Evolutionary conservation across 2,113 vertebrate genomes (phyloP).

Genomic region (Eira barbara): DNA sequence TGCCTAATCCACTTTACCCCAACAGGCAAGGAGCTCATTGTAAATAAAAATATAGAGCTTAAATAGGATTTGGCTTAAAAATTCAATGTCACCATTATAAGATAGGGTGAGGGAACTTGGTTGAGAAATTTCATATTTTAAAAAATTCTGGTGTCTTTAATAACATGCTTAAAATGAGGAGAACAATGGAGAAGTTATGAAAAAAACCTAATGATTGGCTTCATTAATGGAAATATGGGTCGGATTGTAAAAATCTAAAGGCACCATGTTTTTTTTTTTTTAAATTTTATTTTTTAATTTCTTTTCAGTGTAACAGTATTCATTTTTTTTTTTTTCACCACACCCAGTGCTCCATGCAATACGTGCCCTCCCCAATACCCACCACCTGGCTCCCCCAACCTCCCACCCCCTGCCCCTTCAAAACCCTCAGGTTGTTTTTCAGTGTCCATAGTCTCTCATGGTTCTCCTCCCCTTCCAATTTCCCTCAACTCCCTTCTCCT

Average conservation of each 20-base stretch:
- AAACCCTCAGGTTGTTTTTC: too few species aligned
- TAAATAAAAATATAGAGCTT: neutral
- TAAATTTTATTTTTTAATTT: too few species aligned
- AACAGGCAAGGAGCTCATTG: neutral
- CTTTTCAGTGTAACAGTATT: too few species aligned
- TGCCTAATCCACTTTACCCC: neutral
- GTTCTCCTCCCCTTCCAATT: too few species aligned
- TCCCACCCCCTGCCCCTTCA: too few species aligned
- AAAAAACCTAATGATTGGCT: neutral
- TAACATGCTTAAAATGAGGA: neutral
- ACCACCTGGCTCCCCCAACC: too few species aligned
- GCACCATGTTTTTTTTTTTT: too few species aligned
- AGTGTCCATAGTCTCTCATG: too few species aligned
- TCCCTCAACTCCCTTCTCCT: too few species aligned
- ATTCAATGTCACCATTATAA: neutral
- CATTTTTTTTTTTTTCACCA: too few species aligned
- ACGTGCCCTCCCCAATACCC: too few species aligned
- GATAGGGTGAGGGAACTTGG: neutral
- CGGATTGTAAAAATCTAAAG: neutral
- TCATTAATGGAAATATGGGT: neutral
- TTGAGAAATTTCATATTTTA: neutral
- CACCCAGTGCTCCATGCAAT: too few species aligned
- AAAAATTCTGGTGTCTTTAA: neutral
- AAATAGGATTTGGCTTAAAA: neutral
- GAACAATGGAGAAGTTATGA: neutral